phyloP scores from a whole-genome alignment of 2,797 vertebrate species.

The Danio tinwini region DNA sequence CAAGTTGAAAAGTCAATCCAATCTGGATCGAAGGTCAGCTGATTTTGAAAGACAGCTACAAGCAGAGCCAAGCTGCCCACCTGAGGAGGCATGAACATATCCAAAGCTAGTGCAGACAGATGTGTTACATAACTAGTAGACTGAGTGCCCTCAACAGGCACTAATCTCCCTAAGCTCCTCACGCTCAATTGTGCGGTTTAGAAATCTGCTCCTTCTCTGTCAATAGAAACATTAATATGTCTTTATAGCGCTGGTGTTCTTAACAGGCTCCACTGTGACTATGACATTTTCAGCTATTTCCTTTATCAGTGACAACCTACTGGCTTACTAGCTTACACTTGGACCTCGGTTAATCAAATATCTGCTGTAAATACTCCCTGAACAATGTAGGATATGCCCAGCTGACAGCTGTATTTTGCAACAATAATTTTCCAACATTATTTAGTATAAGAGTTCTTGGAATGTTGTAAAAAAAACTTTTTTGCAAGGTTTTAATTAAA shows the following conservation, averaged over 20 bases:
- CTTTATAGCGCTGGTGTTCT: constrained; percentile 26
- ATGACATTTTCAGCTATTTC: neutral
- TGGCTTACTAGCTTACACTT: neutral
- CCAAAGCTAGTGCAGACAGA: constrained; percentile 17
- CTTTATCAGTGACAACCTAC: neutral
- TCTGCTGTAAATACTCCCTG: neutral
- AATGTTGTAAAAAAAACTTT: neutral
- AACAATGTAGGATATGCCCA: neutral
- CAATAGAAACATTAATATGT: constrained; percentile 29
- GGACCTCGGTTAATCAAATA: neutral
- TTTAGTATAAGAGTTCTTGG: neutral
- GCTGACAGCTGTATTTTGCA: neutral
- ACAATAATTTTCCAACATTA: neutral
- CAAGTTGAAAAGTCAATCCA: neutral
- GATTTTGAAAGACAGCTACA: constrained; percentile 3
- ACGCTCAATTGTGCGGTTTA: constrained; percentile 21
- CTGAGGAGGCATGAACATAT: constrained; percentile 18
- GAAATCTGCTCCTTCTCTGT: constrained; percentile 24
- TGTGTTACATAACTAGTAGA: constrained; percentile 44
- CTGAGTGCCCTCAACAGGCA: constrained; percentile 32
- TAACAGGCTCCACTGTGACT: constrained; percentile 8
- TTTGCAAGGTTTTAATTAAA: neutral
- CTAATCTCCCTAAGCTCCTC: constrained; percentile 34
- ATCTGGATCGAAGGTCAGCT: neutral
- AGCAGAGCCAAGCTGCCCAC: constrained; percentile 17